phyloP scores from a whole-genome alignment of 2,113 vertebrate genomes.

The Pithys albifrons region DNA sequence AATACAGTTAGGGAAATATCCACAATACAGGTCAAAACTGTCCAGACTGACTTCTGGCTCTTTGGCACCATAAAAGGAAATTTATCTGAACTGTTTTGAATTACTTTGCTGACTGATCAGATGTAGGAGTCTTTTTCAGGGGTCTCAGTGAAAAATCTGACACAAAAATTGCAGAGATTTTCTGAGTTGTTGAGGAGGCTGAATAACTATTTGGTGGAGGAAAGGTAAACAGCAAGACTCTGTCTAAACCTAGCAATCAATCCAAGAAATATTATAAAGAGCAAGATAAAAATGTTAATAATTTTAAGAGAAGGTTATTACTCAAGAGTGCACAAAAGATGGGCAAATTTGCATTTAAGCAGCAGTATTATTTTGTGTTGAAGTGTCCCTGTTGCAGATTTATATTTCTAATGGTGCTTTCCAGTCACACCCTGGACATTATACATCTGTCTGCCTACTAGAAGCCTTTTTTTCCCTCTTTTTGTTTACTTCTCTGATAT shows the following conservation, averaged over 20 bases:
- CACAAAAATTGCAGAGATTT: background rate
- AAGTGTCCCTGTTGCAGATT: background rate
- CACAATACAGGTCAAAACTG: background rate
- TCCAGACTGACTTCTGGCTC: background rate
- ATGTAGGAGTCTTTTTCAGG: background rate
- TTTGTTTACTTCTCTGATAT: slow-evolving; percentile 37
- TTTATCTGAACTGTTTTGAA: background rate
- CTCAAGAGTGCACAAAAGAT: background rate
- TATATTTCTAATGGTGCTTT: background rate
- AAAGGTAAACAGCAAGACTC: background rate
- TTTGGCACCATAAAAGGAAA: background rate
- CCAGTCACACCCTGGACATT: background rate
- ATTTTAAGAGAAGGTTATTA: background rate
- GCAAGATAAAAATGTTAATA: background rate
- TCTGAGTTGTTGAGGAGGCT: background rate
- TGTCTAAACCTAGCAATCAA: background rate
- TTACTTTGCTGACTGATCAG: background rate
- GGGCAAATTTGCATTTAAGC: background rate
- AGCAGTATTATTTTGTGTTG: background rate
- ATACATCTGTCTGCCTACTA: background rate
- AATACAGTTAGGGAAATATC: background rate
- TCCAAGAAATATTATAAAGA: background rate
- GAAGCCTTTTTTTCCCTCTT: background rate
- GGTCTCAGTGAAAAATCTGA: background rate
- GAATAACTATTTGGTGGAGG: background rate